Base-by-base conservation (phyloP, 1,140 invertebrate genomes). In the Drosophila ercepeae region DNA sequence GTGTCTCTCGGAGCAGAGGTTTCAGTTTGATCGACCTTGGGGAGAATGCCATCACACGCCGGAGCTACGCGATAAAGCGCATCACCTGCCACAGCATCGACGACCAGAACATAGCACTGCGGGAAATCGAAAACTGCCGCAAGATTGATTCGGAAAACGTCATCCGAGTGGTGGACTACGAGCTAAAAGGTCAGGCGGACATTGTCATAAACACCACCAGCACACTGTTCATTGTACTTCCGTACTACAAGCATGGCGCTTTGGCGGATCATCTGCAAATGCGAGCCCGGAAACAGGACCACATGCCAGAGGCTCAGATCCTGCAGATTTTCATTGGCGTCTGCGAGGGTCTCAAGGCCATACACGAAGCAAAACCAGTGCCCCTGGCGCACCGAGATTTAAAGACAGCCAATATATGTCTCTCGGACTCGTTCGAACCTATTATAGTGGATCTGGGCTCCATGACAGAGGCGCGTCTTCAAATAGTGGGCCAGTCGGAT, bases 371-470 rank as follows among this genome's bases (percentile, higher is more conserved):
- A 23, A 94, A 94, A 82, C 96, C 96, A 14, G 92, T 95, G 52
- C 94, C 96, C 18, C 92, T 96, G 73, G 96, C 96, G 51, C 96
- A 97, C 88, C 93, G 96, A 86, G 96, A 98, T 92, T 90, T 97
- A 32, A 97, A 98, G 92, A 96, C 96, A 53, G 95, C 94, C 23
- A 97, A 97, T 92, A 94, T 97, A 74, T 93, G 97, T 74, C 91
- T 97, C 18, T 94, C 93, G 19, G 94, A 96, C 78, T 94, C 94
- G 61, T 93, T 94, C 71, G 94, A 92, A 52, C 95, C 96, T 2
- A 92, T 97, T 42, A 93, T 97, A 55, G 97, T 97, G 94, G 97
- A 98, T 92, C 93, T 98, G 73, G 95, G 97, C 16, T 97, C 97
- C 18, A 94, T 95, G 77, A 94, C 95, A 18, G 93, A 93, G 68